phyloP scores from a whole-genome alignment of 2,888 invertebrate genomes.

The Deilephila elpenor region DNA sequence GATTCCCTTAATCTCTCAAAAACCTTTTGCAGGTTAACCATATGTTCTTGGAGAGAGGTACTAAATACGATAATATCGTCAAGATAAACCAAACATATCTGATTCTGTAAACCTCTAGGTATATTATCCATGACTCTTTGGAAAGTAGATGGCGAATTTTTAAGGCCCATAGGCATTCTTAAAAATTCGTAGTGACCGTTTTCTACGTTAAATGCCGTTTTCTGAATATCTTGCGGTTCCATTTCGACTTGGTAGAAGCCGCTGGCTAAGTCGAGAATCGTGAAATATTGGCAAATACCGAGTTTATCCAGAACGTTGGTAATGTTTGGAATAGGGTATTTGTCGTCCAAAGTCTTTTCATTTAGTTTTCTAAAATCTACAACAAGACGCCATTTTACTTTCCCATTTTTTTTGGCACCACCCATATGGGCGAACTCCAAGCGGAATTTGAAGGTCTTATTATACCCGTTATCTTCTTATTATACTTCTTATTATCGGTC shows the following conservation, averaged over 20 bases:
- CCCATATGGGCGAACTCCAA: no score
- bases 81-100: neutral
- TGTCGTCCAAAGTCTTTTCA: neutral
- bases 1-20: slow-evolving; percentile 30
- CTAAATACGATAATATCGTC: slow-evolving; percentile 24
- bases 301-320: no score
- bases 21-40: slow-evolving; percentile 19
- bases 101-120: neutral
- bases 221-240: no score
- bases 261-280: no score
- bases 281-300: no score
- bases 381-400: no score
- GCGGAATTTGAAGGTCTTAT: neutral
- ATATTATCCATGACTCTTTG: slow-evolving; percentile 32
- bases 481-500: no score
- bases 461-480: no score
- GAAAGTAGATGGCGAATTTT: slow-evolving; percentile 27
- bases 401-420: no score
- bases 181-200: slow-evolving; percentile 2
- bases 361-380: no score
- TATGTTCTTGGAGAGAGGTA: slow-evolving; percentile 25
- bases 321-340: neutral
- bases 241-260: no score
- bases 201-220: no score
- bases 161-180: slow-evolving; percentile 29